Percentiles rank a stretch among this genome's conserved stretches.
Evolutionary conservation across 2,113 vertebrate genomes (phyloP).

Genomic region (Orthonyx spaldingii): DNA sequence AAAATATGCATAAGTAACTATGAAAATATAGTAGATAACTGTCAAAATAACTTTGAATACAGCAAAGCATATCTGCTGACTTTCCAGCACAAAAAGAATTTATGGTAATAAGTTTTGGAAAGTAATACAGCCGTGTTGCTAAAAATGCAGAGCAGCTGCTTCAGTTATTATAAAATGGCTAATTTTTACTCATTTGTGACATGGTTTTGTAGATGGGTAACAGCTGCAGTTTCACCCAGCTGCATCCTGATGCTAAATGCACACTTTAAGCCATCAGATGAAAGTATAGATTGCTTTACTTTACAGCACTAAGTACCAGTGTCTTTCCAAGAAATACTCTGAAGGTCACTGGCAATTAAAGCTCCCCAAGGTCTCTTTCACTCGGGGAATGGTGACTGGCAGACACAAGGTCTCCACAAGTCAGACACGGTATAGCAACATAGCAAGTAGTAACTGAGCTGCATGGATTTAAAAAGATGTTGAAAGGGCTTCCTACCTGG

Average conservation of each 20-base stretch:
- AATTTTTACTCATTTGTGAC: slow-evolving; percentile 67
- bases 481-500: slow-evolving; percentile 64
- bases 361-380: slow-evolving; percentile 35
- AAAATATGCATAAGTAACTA: slow-evolving; percentile 25
- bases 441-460: slow-evolving; percentile 47
- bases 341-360: slow-evolving; percentile 60
- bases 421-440: slow-evolving; percentile 24
- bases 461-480: slow-evolving; percentile 58
- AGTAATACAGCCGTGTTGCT: slow-evolving; percentile 31
- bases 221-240: slow-evolving; percentile 65
- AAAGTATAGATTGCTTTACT: slow-evolving; percentile 17
- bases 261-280: slow-evolving; percentile 12
- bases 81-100: slow-evolving; percentile 47
- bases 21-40: slow-evolving; percentile 29
- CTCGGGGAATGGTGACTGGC: neutral
- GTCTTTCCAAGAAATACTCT: slow-evolving; percentile 55
- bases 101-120: slow-evolving; percentile 55
- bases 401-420: slow-evolving; percentile 34
- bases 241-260: slow-evolving; percentile 42
- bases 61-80: slow-evolving; percentile 33
- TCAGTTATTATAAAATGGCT: slow-evolving; percentile 60
- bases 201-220: slow-evolving; percentile 27
- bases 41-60: slow-evolving; percentile 42
- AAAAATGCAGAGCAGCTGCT: slow-evolving; percentile 68
- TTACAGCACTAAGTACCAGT: neutral